These are phyloP conservation scores for Pelochelys cantorii DNA, from an alignment of 2,797 vertebrate species.

Conservation along the genomic window DNA sequence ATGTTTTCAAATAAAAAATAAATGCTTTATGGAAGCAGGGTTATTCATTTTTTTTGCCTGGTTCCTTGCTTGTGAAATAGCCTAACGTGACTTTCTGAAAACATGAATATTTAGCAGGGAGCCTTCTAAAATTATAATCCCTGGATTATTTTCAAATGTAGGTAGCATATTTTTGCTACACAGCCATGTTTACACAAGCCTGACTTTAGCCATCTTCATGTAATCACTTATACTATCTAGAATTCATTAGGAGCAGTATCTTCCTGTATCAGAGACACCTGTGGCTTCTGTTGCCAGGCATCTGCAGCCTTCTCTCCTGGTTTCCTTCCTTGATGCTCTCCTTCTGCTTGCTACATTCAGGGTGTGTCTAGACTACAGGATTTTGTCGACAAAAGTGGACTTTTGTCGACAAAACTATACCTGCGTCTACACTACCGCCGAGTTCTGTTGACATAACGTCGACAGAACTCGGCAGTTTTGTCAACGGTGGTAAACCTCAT, in stretches of 20 bases:
- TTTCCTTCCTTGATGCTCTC: accelerated
- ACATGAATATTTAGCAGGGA: neutral
- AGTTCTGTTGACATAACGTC: too few relatives aligned
- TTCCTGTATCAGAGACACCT: accelerated
- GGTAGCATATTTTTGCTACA: neutral
- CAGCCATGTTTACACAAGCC: neutral
- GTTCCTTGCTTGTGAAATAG: slow-evolving; percentile 58
- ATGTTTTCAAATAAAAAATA: slow-evolving; percentile 90
- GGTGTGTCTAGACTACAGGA: too few relatives aligned
- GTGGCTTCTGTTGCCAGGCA: neutral
- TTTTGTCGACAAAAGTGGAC: too few relatives aligned
- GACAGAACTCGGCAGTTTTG: too few relatives aligned
- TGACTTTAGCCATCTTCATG: neutral
- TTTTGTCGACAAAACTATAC: too few relatives aligned
- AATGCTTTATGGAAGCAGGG: slow-evolving; percentile 83
- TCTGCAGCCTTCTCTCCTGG: neutral
- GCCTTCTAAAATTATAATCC: neutral
- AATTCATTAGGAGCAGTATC: neutral
- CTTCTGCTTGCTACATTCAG: neutral
- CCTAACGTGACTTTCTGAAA: neutral
- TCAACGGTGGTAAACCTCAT: too few relatives aligned
- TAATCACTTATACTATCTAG: neutral
- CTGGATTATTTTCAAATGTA: neutral
- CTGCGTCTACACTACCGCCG: too few relatives aligned
- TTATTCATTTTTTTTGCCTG: slow-evolving; percentile 59